Conservation (phyloP, 2,888 invertebrate genomes). For the Nomada flava region DNA sequence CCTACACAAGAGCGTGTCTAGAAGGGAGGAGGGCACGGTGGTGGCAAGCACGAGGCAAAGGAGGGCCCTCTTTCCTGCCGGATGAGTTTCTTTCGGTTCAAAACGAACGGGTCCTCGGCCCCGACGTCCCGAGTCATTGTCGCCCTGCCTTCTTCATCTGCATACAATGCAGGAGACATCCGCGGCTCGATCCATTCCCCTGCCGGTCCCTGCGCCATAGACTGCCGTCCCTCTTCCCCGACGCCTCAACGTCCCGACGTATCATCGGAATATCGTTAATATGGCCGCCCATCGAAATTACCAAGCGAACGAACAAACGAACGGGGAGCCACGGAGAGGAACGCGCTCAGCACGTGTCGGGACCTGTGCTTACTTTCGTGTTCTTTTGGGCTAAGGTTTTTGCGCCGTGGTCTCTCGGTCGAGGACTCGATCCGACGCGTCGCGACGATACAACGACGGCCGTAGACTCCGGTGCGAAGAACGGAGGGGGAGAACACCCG, state of each 20-base stretch:
- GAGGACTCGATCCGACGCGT: background rate
- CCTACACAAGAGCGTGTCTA: conserved; percentile 69
- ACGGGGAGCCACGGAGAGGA: conserved; percentile 11
- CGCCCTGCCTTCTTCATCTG: conserved; percentile 84
- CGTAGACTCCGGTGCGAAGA: conserved; percentile 2
- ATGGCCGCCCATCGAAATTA: conserved; percentile 79
- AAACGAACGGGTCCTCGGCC: conserved; percentile 69
- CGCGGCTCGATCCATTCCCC: conserved; percentile 65
- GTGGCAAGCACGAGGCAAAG: conserved; percentile 74
- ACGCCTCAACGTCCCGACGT: conserved; percentile 47
- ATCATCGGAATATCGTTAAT: conserved; percentile 81
- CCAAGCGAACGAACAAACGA: conserved; percentile 67
- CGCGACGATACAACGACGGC: conserved; percentile 4
- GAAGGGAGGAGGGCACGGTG: conserved; percentile 51
- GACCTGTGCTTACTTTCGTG: conserved; percentile 15
- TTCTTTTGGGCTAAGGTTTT: conserved; percentile 13
- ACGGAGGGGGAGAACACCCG: background rate
- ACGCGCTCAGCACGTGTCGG: conserved; percentile 43
- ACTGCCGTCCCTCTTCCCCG: conserved; percentile 17
- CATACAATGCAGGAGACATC: conserved; percentile 83
- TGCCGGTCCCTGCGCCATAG: background rate
- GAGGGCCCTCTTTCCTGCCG: conserved; percentile 56
- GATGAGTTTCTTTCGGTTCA: conserved; percentile 64
- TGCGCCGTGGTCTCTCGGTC: background rate
- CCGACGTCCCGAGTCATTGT: conserved; percentile 81